phyloP scores from a whole-genome alignment of 2,797 vertebrate genomes.

The Lemur catta region DNA sequence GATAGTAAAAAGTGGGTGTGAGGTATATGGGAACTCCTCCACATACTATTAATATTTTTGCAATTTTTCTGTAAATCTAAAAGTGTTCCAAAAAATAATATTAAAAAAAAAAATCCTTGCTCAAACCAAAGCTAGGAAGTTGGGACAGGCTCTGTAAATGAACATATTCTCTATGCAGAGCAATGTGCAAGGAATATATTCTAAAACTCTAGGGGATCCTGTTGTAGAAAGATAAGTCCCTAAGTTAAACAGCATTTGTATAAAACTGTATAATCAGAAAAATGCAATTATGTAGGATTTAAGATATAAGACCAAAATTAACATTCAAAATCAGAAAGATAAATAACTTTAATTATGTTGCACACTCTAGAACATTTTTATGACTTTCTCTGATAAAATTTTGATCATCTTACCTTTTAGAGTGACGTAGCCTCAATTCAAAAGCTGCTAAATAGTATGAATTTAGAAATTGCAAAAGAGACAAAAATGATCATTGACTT shows the following conservation, averaged over 20 bases:
- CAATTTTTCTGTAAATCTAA: background rate
- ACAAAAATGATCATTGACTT: background rate
- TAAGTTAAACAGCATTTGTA: constrained; percentile 33
- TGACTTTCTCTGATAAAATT: background rate
- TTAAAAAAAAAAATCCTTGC: background rate
- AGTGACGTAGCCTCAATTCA: background rate
- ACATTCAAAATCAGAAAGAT: constrained; percentile 65
- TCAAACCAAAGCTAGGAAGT: background rate
- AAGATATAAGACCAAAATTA: constrained; percentile 64
- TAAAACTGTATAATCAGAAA: constrained; percentile 40
- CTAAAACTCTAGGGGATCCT: constrained; percentile 35
- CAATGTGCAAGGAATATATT: background rate
- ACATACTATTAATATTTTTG: too few relatives aligned
- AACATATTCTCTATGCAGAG: background rate
- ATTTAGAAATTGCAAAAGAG: background rate
- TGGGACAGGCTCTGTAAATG: background rate
- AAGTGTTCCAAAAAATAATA: background rate
- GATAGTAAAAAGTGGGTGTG: background rate
- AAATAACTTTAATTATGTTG: constrained; percentile 56
- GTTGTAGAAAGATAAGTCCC: constrained; percentile 21
- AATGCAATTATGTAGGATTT: constrained; percentile 58
- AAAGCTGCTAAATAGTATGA: background rate
- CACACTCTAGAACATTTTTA: background rate
- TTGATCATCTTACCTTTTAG: background rate
- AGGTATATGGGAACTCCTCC: background rate